Percentiles rank a stretch among this genome's conserved stretches.
Conservation (phyloP, 2,113 vertebrate genomes). For the Lucifuga dentata region DNA sequence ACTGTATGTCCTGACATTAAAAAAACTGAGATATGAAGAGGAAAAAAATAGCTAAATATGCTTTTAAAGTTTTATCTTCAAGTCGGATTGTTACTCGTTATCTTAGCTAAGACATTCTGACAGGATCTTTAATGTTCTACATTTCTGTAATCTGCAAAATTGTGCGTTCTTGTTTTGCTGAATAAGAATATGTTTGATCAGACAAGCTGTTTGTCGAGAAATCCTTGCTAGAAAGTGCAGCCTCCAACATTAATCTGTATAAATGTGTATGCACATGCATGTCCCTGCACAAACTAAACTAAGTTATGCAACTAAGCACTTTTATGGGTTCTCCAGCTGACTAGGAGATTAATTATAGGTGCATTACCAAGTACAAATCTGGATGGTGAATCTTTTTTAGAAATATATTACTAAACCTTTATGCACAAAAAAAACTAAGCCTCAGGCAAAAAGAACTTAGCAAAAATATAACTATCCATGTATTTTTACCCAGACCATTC, state of each 20-base stretch:
- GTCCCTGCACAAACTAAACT: conserved; percentile 24
- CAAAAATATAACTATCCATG: not conserved
- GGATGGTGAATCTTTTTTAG: conserved; percentile 22
- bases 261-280: conserved; percentile 44
- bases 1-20: conserved; percentile 32
- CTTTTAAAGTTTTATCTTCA: conserved; percentile 59
- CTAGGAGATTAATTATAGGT: conserved; percentile 45
- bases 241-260: conserved; percentile 50
- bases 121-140: conserved; percentile 47
- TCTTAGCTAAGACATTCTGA: conserved; percentile 60
- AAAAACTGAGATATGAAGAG: conserved; percentile 31
- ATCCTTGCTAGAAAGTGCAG: conserved; percentile 48
- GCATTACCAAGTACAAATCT: conserved; percentile 27
- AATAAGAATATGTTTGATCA: conserved; percentile 79
- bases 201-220: conserved; percentile 65
- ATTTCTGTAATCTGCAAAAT: conserved; percentile 71
- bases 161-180: conserved; percentile 78
- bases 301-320: conserved; percentile 62
- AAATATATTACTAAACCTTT: conserved; percentile 23
- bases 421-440: conserved; percentile 14
- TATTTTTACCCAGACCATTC: not conserved
- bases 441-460: conserved; percentile 12
- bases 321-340: conserved; percentile 48
- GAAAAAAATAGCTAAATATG: conserved; percentile 49
- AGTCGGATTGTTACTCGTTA: conserved; percentile 55